Base-by-base conservation (phyloP, 2,113 vertebrate genomes). In the Rallus limicola region DNA sequence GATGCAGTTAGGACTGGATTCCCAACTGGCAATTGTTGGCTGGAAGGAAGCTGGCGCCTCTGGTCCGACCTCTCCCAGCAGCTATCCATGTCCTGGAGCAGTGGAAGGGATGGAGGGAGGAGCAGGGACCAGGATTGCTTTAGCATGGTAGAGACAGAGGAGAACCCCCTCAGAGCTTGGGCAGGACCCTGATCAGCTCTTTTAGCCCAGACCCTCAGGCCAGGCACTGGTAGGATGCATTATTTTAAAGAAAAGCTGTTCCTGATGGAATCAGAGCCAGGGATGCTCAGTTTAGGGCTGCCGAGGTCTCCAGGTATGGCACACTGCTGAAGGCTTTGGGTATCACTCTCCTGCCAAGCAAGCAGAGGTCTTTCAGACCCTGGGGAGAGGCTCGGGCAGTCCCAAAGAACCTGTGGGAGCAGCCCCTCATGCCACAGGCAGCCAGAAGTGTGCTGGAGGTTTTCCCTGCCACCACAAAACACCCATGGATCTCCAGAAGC, bases 381-480 rank as follows among this genome's bases (percentile, higher is more conserved):
- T 36, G 25, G 38, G 13, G 9, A 75, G 13, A 50, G 31, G 53
- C 24, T 64, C 21, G 19, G 34, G 14, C 25, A 21, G 11, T 5
- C 42, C 36, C 40, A 26, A 5, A 76, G 42, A 33, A 20, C 21
- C 8, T 0, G 0, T 25, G 50, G 48, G 48, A 46, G n/a, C 52
- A 56, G 5, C 44, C 6, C 38, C 26, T 18, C 4, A 0, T 2
- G 5, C 52, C 2, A 1, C 21, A 5, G 12, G 28, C 4, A 2
- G 52, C 55, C 59, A 53, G 13, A 42, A 26, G 31, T 10, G 9
- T 18, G 17, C 64, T 4, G 1, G 18, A 52, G 25, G 33, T 1
- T 50, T 26, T 76, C n/a, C 21, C 24, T 21, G 8, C 13, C 4
- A 2, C 59, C 24, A 3, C 3, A 10, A 74, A 82, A 55, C 0